Percentiles rank a stretch among this genome's conserved stretches.
Conservation (phyloP, 2,113 vertebrate species). For the Rynchops niger region DNA sequence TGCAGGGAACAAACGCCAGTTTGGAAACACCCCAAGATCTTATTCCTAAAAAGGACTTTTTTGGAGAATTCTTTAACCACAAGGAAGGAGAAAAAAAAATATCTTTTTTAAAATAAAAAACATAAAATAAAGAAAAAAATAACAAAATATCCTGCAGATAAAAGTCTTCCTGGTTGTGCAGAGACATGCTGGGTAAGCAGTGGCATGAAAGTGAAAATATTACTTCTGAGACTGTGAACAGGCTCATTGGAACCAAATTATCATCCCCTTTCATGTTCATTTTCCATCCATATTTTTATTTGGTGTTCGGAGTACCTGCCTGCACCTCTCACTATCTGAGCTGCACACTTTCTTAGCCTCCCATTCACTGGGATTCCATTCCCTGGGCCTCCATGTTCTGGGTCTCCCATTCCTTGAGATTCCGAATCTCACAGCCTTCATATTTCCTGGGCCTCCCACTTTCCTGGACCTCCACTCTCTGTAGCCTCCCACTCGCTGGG, state of each 20-base stretch:
- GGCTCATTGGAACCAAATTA: neutral
- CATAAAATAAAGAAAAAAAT: neutral
- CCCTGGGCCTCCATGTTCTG: neutral
- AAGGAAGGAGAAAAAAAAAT: neutral
- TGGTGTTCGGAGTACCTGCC: neutral
- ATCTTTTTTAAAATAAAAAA: neutral
- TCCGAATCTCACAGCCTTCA: neutral
- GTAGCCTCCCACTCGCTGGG: neutral
- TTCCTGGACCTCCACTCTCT: neutral
- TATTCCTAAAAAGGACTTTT: neutral
- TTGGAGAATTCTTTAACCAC: neutral
- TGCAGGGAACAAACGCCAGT: fast-evolving
- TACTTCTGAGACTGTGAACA: neutral
- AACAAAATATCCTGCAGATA: neutral
- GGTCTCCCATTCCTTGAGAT: neutral
- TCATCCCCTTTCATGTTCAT: neutral
- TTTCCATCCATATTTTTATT: neutral
- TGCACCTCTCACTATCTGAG: neutral
- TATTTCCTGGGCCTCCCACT: neutral
- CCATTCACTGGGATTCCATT: neutral
- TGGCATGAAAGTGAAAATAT: neutral
- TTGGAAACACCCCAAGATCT: neutral
- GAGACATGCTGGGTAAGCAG: neutral
- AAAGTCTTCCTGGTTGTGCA: neutral
- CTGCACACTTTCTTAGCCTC: neutral